phyloP scores from a whole-genome alignment of 2,797 vertebrate genomes.

The Acanthurus lineatus region DNA sequence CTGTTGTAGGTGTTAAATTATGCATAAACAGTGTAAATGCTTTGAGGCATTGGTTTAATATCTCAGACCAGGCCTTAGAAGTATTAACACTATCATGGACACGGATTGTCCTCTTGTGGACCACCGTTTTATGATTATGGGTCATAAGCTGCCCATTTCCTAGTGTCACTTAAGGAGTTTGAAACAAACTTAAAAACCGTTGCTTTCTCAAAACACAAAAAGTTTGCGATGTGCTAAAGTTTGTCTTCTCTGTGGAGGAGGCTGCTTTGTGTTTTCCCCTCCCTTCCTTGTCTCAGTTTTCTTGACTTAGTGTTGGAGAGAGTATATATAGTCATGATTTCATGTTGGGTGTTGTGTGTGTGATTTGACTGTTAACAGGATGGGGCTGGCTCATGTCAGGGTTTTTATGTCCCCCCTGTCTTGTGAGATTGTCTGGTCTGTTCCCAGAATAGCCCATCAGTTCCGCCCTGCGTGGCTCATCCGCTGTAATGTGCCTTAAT shows the following conservation, averaged over 20 bases:
- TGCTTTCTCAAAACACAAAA: slow-evolving; percentile 59
- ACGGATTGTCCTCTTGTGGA: slow-evolving; percentile 78
- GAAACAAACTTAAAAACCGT: slow-evolving; percentile 65
- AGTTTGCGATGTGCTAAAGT: slow-evolving; percentile 64
- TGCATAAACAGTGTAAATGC: slow-evolving; percentile 86
- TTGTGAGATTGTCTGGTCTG: slow-evolving; percentile 83
- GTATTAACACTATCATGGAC: slow-evolving; percentile 76
- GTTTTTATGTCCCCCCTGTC: slow-evolving; percentile 84
- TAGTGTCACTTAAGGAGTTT: slow-evolving; percentile 77
- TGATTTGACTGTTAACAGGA: slow-evolving; percentile 84
- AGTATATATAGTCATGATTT: slow-evolving; percentile 80
- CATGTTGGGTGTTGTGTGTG: slow-evolving; percentile 78
- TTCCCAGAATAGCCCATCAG: slow-evolving; percentile 87
- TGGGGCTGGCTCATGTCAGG: slow-evolving; percentile 82
- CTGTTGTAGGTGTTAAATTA: slow-evolving; percentile 87
- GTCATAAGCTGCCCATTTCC: slow-evolving; percentile 73
- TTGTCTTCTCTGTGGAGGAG: slow-evolving; percentile 43
- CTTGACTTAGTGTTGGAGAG: slow-evolving; percentile 73
- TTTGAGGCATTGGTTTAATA: slow-evolving; percentile 89
- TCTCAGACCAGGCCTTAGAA: slow-evolving; percentile 74
- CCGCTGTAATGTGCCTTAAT: slow-evolving; percentile 87
- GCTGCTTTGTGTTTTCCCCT: slow-evolving; percentile 53
- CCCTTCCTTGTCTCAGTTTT: slow-evolving; percentile 35
- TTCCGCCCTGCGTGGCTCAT: slow-evolving; percentile 85
- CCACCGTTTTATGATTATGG: slow-evolving; percentile 79